Conservation (phyloP, 2,888 invertebrate genomes). For the Eupeodes luniger region DNA sequence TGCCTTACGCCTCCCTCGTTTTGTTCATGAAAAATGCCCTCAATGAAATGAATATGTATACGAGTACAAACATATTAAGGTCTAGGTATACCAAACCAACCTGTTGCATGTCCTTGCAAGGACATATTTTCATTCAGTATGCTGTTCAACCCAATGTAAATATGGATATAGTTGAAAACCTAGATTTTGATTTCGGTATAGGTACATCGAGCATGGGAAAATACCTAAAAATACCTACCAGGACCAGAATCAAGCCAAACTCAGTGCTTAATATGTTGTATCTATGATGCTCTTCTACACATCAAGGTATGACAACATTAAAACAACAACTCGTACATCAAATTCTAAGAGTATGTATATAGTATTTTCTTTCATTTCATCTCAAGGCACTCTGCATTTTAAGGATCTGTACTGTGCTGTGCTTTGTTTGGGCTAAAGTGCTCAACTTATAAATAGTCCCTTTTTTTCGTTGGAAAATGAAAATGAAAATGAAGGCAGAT, state of each 20-base stretch:
- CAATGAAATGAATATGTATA: constrained; percentile 47
- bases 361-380: constrained; percentile 9
- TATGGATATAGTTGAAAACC: neutral
- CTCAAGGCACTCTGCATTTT: constrained; percentile 34
- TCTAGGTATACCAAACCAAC: constrained; percentile 11
- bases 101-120: constrained; percentile 66
- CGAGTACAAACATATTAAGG: constrained; percentile 7
- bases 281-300: too few relatives aligned
- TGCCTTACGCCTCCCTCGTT: neutral
- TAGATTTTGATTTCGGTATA: constrained; percentile 14
- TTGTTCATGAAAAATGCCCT: constrained; percentile 60
- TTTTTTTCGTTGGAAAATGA: neutral
- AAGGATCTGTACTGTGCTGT: constrained; percentile 8
- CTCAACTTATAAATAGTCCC: constrained; percentile 38
- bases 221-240: constrained; percentile 3
- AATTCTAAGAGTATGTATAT: neutral
- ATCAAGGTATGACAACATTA: too few relatives aligned
- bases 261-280: too few relatives aligned
- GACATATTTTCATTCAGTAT: constrained; percentile 41
- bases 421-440: constrained; percentile 35
- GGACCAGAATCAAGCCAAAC: neutral
- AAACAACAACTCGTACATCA: too few relatives aligned
- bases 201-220: neutral
- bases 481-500: neutral
- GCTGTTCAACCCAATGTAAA: constrained; percentile 21